phyloP scores from a whole-genome alignment of 2,113 vertebrate genomes.

The Festucalex cinctus region DNA sequence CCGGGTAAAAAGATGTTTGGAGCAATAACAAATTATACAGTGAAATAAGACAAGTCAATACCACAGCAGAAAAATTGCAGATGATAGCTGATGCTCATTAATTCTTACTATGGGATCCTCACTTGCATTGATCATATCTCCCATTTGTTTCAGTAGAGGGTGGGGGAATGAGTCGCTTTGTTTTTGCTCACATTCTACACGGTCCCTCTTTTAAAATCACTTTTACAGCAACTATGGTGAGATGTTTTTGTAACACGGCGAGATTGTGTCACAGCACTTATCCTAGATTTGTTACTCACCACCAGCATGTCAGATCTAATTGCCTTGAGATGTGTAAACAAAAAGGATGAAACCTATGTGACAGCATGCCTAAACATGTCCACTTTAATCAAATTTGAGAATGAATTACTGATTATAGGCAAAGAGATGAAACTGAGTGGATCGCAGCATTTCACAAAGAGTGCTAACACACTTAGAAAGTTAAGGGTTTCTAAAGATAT shows the following conservation, averaged over 20 bases:
- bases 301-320: constrained; percentile 32
- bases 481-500: constrained; percentile 47
- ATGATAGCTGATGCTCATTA: constrained; percentile 58
- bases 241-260: constrained; percentile 15
- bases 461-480: constrained; percentile 48
- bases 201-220: constrained; percentile 16
- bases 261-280: constrained; percentile 33
- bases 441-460: constrained; percentile 27
- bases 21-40: constrained; percentile 72
- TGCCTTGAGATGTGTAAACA: constrained; percentile 41
- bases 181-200: not conserved
- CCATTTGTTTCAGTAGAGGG: constrained; percentile 62
- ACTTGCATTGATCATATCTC: constrained; percentile 66
- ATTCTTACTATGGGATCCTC: constrained; percentile 60
- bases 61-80: constrained; percentile 66
- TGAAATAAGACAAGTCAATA: constrained; percentile 74
- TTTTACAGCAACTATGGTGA: constrained; percentile 11
- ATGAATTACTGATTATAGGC: constrained; percentile 40
- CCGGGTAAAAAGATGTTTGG: constrained; percentile 60
- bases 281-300: constrained; percentile 3
- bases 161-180: constrained; percentile 23
- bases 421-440: constrained; percentile 31
- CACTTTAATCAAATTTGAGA: constrained; percentile 39
- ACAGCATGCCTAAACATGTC: constrained; percentile 42
- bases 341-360: constrained; percentile 32